phyloP scores from a whole-genome alignment of 2,888 invertebrate genomes.

The Ceraclea dissimilis region DNA sequence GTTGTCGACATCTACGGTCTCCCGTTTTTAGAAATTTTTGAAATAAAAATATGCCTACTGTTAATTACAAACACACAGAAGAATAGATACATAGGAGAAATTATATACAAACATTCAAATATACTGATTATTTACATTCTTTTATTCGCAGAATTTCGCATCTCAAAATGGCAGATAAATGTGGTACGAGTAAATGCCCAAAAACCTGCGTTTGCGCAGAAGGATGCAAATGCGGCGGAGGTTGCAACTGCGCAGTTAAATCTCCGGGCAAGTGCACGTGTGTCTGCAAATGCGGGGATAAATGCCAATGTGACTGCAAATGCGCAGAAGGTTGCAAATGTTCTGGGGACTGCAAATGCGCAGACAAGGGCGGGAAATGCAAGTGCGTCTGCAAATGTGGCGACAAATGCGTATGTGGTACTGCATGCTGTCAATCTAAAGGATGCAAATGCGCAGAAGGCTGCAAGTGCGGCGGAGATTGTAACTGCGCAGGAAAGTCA shows the following conservation, averaged over 20 bases:
- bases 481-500: constrained; percentile 8
- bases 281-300: constrained; percentile 19
- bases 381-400: constrained; percentile 21
- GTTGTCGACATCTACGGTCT: no score
- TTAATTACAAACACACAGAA: no score
- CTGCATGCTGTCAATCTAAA: constrained; percentile 8
- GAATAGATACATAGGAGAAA: no score
- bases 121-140: no score
- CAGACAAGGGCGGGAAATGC: constrained; percentile 15
- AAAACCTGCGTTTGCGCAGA: constrained; percentile 20
- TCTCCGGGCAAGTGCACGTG: constrained; percentile 12
- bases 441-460: constrained; percentile 17
- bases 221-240: constrained; percentile 19
- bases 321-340: constrained; percentile 15
- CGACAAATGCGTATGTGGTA: constrained; percentile 15
- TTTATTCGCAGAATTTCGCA: background rate
- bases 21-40: no score
- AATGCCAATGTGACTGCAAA: constrained; percentile 15
- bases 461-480: constrained; percentile 17
- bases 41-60: no score
- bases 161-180: constrained; percentile 1
- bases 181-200: constrained; percentile 1
- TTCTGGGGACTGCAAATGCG: constrained; percentile 20
- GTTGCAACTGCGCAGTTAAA: constrained; percentile 9
- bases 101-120: no score